These are phyloP conservation scores for Parazoanthus atlanticus DNA, from an alignment of 92 coral and sea anemone species.

Conservation along the genomic window DNA sequence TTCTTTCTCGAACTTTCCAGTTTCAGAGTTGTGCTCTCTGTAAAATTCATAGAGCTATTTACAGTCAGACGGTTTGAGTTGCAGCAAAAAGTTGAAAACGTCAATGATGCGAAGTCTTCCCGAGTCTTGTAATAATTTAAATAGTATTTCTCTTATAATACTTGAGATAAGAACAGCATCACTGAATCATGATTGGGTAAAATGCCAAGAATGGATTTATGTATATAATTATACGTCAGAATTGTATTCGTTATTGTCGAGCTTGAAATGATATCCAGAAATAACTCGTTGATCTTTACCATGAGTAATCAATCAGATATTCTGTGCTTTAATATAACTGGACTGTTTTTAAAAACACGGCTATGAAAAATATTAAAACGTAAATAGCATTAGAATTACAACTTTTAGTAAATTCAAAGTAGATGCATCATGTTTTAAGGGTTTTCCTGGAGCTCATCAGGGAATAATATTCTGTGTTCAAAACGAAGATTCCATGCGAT, in stretches of 20 bases:
- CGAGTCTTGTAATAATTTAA: background rate
- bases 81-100: background rate
- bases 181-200: background rate
- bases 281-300: background rate
- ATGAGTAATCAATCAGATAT: background rate
- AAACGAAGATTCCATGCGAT: background rate
- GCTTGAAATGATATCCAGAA: background rate
- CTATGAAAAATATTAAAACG: too few species aligned
- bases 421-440: background rate
- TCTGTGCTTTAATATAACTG: background rate
- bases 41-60: background rate
- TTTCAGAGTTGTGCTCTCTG: too few species aligned
- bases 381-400: too few species aligned
- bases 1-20: background rate
- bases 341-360: background rate
- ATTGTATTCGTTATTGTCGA: background rate
- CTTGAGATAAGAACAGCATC: background rate
- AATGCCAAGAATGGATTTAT: background rate
- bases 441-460: background rate
- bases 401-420: background rate
- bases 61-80: background rate
- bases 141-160: background rate
- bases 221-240: background rate
- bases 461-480: background rate
- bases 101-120: background rate